These are phyloP conservation scores for Palaemon carinicauda DNA, from an alignment of 1,140 invertebrate genomes.

Conservation along the genomic window DNA sequence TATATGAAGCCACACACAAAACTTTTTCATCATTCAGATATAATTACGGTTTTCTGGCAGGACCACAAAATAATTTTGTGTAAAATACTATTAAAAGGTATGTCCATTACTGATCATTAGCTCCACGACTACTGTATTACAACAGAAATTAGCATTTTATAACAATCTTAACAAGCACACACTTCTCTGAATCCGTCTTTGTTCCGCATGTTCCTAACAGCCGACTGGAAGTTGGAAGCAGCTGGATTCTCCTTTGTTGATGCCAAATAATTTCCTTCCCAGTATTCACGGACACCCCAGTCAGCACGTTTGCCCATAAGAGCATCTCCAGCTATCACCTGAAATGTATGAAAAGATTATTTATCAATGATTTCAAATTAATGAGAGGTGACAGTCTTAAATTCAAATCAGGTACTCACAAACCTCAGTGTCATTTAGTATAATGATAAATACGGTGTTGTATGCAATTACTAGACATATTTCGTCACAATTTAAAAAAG, in stretches of 20 bases:
- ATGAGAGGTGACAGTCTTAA: neutral
- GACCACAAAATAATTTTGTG: too few species aligned
- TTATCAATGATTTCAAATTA: neutral
- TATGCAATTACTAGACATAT: too few species aligned
- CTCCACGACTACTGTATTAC: too few species aligned
- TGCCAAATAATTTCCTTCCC: conserved; percentile 92
- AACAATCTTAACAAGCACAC: conserved; percentile 36
- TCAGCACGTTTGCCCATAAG: conserved; percentile 77
- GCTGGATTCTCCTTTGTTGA: conserved; percentile 80
- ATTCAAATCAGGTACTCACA: too few species aligned
- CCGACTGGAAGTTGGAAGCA: conserved; percentile 75
- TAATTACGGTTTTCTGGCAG: too few species aligned
- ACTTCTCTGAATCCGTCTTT: conserved; percentile 76
- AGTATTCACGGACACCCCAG: conserved; percentile 85
- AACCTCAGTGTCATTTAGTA: too few species aligned
- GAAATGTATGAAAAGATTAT: conserved; percentile 47
- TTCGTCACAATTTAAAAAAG: too few species aligned
- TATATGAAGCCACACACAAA: neutral
- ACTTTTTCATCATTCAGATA: too few species aligned
- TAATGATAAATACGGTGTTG: too few species aligned
- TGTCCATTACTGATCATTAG: too few species aligned
- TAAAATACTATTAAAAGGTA: too few species aligned
- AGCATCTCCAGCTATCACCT: conserved; percentile 82
- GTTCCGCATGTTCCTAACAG: conserved; percentile 76
- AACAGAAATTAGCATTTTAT: too few species aligned